phyloP scores from a whole-genome alignment of 2,888 invertebrate genomes.

The Caenorhabditis panamensis region DNA sequence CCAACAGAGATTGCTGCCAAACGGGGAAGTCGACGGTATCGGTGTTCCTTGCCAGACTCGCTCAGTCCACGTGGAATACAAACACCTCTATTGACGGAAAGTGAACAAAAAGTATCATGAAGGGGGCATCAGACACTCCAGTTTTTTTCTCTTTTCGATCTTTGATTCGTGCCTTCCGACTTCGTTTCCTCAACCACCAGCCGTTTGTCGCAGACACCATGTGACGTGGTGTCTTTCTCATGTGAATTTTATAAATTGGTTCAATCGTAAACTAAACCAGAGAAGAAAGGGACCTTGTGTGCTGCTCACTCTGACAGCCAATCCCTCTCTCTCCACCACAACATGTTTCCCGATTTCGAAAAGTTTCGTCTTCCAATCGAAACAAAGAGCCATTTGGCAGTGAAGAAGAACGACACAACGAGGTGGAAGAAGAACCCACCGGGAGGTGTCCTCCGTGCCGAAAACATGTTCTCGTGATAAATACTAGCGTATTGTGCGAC shows the following conservation, averaged over 20 bases:
- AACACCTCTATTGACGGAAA: background rate
- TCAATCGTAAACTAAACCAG: conserved; percentile 8
- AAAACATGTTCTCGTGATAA: conserved; percentile 49
- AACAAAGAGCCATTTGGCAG: conserved; percentile 47
- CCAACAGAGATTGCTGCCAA: background rate
- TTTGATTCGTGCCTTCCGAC: conserved; percentile 1
- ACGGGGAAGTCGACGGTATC: background rate
- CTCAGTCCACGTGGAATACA: background rate
- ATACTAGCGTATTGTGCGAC: conserved; percentile 39
- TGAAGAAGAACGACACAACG: background rate
- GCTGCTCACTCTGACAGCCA: background rate
- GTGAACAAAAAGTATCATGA: background rate
- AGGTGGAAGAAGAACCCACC: conserved; percentile 7
- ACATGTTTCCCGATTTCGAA: conserved; percentile 31
- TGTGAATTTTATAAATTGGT: conserved; percentile 35
- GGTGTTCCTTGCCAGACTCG: background rate
- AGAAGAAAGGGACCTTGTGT: background rate
- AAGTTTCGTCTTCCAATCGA: conserved; percentile 31
- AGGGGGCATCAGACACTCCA: background rate
- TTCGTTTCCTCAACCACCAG: too few relatives aligned
- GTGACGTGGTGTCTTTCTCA: conserved; percentile 13
- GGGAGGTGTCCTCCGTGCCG: conserved; percentile 6
- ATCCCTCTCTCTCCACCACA: conserved; percentile 2
- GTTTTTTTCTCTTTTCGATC: conserved; percentile 11
- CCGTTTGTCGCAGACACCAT: conserved; percentile 8